These are phyloP conservation scores for Hylaeus anthracinus DNA, from an alignment of 1,140 invertebrate genomes.

Conservation along the genomic window DNA sequence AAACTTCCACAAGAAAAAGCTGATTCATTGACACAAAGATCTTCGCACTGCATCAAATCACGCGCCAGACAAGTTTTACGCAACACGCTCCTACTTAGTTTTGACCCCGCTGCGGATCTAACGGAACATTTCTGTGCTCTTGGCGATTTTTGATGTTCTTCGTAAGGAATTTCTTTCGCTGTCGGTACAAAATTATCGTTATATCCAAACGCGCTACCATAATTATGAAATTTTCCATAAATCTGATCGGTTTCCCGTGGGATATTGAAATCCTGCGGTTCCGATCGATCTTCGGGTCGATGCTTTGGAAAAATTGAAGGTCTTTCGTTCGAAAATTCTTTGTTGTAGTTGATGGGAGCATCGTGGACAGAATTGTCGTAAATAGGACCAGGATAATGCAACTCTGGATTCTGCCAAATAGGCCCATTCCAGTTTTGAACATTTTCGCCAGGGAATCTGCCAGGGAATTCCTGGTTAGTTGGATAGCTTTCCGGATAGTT, in stretches of 20 bases:
- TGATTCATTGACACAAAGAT: constrained; percentile 86
- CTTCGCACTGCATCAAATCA: constrained; percentile 88
- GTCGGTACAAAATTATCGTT: constrained; percentile 65
- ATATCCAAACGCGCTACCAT: constrained; percentile 72
- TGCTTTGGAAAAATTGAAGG: neutral
- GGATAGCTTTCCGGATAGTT: neutral
- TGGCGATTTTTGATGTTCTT: constrained; percentile 16
- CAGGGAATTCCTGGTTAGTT: neutral
- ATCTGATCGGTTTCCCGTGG: constrained; percentile 40
- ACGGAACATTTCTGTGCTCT: constrained; percentile 83
- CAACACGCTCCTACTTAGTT: constrained; percentile 84
- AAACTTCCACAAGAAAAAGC: constrained; percentile 88
- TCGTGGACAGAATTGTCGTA: neutral
- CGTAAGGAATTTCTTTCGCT: constrained; percentile 55
- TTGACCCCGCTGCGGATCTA: constrained; percentile 87
- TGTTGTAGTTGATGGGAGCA: neutral
- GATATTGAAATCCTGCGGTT: constrained; percentile 13
- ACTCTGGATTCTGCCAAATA: neutral
- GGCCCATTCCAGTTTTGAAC: neutral
- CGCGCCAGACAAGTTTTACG: constrained; percentile 84
- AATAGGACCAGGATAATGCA: neutral
- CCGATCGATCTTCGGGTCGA: neutral
- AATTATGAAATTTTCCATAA: constrained; percentile 65
- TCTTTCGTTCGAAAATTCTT: neutral
- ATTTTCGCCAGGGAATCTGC: neutral